phyloP scores from a whole-genome alignment of 2,888 invertebrate species.

The Ennomos fuscantarius region DNA sequence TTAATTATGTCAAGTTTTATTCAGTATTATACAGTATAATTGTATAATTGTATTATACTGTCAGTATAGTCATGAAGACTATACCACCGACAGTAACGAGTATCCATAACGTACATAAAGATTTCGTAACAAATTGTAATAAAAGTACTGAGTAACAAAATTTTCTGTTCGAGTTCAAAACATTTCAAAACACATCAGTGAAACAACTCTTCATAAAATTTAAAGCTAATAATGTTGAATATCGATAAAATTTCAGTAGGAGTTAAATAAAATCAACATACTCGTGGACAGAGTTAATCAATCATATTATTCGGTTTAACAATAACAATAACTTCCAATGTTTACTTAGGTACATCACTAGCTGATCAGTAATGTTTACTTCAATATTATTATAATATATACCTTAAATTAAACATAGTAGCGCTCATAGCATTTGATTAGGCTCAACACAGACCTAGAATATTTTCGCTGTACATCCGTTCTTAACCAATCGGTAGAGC shows the following conservation, averaged over 20 bases:
- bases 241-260: conserved; percentile 30
- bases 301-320: not conserved
- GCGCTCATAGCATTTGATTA: no score
- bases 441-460: no score
- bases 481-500: no score
- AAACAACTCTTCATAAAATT: conserved; percentile 36
- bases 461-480: no score
- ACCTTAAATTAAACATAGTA: no score
- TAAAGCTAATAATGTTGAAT: conserved; percentile 51
- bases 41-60: no score
- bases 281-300: not conserved
- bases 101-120: no score
- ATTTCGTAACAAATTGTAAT: not conserved
- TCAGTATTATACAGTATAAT: no score
- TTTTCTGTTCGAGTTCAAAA: conserved; percentile 8
- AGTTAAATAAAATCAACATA: conserved; percentile 13
- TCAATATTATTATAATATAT: no score
- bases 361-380: not conserved
- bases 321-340: not conserved
- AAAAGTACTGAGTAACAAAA: not conserved
- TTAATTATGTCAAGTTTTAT: no score
- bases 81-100: no score
- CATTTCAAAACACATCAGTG: conserved; percentile 19
- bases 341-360: not conserved
- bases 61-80: no score